A percentile compares a stretch with the other conserved stretches of the same genome.
These are phyloP conservation scores for Polyploca ridens DNA, from an alignment of 2,888 invertebrate species.

Conservation along the genomic window DNA sequence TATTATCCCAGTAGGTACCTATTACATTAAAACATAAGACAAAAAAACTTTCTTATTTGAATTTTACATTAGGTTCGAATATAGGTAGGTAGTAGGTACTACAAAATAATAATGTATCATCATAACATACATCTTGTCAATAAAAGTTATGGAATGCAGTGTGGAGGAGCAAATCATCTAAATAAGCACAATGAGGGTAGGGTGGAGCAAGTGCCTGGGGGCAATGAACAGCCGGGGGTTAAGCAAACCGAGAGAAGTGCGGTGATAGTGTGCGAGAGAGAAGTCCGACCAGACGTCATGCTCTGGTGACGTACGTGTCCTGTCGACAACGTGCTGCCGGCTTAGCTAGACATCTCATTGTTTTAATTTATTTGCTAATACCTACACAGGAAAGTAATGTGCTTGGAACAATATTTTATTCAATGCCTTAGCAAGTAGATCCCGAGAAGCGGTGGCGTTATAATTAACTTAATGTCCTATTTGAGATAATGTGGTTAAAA, in stretches of 20 bases:
- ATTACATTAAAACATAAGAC: neutral
- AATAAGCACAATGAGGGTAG: conserved; percentile 58
- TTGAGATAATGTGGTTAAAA: neutral
- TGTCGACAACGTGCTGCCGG: conserved; percentile 54
- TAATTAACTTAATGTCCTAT: neutral
- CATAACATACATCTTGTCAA: neutral
- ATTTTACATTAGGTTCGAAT: neutral
- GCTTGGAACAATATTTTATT: neutral
- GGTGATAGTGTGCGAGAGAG: conserved; percentile 50
- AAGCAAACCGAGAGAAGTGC: conserved; percentile 46
- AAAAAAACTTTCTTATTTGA: neutral
- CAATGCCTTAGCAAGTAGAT: neutral
- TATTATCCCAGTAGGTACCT: neutral
- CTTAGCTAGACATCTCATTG: conserved; percentile 46
- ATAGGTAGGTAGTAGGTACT: neutral
- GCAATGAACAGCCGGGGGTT: conserved; percentile 62
- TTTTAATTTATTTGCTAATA: conserved; percentile 44
- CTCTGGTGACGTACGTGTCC: conserved; percentile 69
- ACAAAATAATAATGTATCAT: neutral
- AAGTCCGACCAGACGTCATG: conserved; percentile 63
- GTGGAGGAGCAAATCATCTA: conserved; percentile 37
- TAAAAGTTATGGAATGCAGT: conserved; percentile 23
- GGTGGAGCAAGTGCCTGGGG: conserved; percentile 48
- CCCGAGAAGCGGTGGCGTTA: neutral
- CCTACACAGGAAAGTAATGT: conserved; percentile 10